These are phyloP conservation scores for Eonycteris spelaea DNA, from an alignment of 2,113 vertebrate species.

Conservation along the genomic window DNA sequence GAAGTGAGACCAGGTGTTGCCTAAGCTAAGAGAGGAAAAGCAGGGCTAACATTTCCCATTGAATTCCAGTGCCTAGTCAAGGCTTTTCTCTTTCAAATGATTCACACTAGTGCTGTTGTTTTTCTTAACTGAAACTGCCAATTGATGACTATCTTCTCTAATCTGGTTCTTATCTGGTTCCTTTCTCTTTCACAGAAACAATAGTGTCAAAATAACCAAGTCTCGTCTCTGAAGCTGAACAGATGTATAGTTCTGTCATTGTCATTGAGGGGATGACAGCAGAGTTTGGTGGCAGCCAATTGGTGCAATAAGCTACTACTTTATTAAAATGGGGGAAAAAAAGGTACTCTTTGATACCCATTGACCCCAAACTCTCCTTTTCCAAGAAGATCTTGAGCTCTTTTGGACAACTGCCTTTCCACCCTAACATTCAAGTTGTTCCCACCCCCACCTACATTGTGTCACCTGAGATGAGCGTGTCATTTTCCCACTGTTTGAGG, in stretches of 20 bases:
- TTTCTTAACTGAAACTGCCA: not conserved
- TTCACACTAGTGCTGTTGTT: not conserved
- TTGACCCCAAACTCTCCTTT: not conserved
- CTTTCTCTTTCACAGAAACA: constrained; percentile 40
- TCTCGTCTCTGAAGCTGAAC: not conserved
- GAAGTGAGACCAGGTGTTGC: not conserved
- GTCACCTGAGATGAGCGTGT: not conserved
- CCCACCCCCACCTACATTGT: not conserved
- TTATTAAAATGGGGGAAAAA: not conserved
- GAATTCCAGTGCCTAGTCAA: not conserved
- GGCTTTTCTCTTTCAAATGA: not conserved
- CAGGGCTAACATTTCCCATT: not conserved
- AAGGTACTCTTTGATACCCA: not conserved
- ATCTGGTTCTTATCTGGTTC: not conserved
- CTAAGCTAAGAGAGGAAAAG: not conserved
- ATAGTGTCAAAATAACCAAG: constrained; percentile 3
- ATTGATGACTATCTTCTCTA: not conserved
- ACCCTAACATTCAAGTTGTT: not conserved
- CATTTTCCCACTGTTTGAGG: not conserved
- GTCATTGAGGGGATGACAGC: not conserved
- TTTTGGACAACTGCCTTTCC: not conserved
- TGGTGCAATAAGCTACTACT: not conserved
- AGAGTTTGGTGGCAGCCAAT: not conserved
- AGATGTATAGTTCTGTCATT: not conserved
- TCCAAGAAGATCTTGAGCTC: not conserved